phyloP scores from a whole-genome alignment of 2,888 invertebrate genomes.

The Drosophila paramelanica region DNA sequence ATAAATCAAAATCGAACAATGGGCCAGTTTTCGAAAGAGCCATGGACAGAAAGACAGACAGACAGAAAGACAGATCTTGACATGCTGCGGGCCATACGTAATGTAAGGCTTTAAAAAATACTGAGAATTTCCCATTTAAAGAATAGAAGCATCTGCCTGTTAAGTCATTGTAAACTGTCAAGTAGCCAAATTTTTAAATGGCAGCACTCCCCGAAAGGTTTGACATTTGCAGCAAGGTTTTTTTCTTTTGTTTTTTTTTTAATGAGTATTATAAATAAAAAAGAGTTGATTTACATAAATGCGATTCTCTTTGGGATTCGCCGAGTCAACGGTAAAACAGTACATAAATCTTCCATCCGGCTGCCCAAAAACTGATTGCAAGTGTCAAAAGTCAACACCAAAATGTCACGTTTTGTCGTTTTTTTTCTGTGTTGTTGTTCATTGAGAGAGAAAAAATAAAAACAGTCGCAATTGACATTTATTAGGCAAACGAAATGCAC shows the following conservation, averaged over 20 bases:
- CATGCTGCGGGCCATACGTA: constrained; percentile 14
- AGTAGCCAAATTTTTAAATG: constrained; percentile 44
- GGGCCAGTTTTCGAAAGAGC: constrained; percentile 29
- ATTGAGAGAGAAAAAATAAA: constrained; percentile 24
- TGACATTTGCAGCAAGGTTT: constrained; percentile 70
- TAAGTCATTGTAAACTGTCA: constrained; percentile 34
- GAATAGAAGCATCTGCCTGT: constrained; percentile 37
- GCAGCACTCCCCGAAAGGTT: constrained; percentile 61
- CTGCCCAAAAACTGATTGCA: constrained; percentile 67
- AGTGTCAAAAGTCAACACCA: constrained; percentile 78
- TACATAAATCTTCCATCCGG: constrained; percentile 65
- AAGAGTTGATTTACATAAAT: constrained; percentile 57
- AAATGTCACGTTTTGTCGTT: constrained; percentile 77
- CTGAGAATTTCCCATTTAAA: constrained; percentile 19
- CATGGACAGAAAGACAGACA: constrained; percentile 44
- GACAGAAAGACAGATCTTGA: constrained; percentile 13
- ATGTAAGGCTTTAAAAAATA: constrained; percentile 5
- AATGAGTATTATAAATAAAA: constrained; percentile 19
- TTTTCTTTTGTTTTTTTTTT: constrained; percentile 12
- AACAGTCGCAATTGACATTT: constrained; percentile 69
- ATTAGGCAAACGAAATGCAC: constrained; percentile 67
- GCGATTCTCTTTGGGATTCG: constrained; percentile 35
- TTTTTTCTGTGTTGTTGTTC: constrained; percentile 42
- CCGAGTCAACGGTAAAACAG: constrained; percentile 47
- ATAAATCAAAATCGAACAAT: constrained; percentile 63